phyloP scores from a whole-genome alignment of 1,140 invertebrate species.

The Holcopasites calliopsidis region DNA sequence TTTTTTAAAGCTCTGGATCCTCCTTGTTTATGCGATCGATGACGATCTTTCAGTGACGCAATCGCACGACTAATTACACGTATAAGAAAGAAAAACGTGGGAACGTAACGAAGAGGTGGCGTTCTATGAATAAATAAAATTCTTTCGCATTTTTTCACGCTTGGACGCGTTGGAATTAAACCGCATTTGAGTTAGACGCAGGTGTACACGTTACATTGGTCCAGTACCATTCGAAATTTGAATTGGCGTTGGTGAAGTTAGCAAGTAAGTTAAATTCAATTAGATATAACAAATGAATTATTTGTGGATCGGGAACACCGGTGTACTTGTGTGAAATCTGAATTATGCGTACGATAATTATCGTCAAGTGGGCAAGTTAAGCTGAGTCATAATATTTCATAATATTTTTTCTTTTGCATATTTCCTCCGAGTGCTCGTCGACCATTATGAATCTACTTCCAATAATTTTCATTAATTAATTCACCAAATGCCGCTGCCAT shows the following conservation, averaged over 20 bases:
- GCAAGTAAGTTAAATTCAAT: background rate
- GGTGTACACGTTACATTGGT: no score
- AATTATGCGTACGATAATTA: conserved; percentile 1
- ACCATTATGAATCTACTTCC: background rate
- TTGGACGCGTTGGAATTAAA: no score
- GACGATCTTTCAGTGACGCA: background rate
- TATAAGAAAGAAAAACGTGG: background rate
- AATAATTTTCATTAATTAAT: background rate
- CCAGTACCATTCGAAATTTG: no score
- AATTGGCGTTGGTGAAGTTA: background rate
- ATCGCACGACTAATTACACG: background rate
- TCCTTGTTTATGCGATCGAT: background rate
- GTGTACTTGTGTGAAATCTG: background rate
- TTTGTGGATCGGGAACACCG: background rate
- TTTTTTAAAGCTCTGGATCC: background rate
- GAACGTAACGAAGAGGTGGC: background rate
- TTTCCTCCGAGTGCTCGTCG: background rate
- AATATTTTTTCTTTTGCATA: no score
- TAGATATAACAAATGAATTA: background rate
- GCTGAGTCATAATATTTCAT: no score
- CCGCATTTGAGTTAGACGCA: no score
- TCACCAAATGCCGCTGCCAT: background rate
- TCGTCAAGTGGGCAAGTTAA: background rate
- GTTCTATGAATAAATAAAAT: background rate
- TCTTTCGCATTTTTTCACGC: background rate